Percentiles rank a stretch among this genome's conserved stretches.
phyloP scores from a whole-genome alignment of 2,797 vertebrate genomes.

The Xiphophorus birchmanni region DNA sequence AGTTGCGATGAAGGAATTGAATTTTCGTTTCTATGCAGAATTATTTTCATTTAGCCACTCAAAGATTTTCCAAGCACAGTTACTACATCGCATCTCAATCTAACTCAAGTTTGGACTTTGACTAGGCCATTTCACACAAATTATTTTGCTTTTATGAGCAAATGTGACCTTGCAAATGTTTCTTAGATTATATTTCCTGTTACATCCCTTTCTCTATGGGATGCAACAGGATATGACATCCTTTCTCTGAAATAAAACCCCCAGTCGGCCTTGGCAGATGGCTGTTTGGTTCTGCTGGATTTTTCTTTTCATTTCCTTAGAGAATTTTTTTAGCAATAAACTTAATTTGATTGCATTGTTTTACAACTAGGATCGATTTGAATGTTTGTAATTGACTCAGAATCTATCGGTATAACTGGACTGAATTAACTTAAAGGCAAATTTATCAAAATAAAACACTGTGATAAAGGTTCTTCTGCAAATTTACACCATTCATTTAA shows the following conservation, averaged over 20 bases:
- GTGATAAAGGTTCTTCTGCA: not conserved
- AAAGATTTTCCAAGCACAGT: not conserved
- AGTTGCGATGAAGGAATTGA: not conserved
- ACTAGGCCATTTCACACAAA: not conserved
- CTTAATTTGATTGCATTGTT: not conserved
- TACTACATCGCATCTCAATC: too few relatives aligned
- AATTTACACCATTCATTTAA: not conserved
- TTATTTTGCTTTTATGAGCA: not conserved
- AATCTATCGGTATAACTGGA: not conserved
- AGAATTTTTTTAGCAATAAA: not conserved
- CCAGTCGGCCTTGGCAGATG: too few relatives aligned
- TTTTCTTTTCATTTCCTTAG: not conserved
- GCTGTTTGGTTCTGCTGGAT: too few relatives aligned
- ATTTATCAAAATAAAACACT: not conserved
- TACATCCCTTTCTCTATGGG: not conserved
- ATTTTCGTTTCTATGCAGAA: not conserved
- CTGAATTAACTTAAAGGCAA: not conserved
- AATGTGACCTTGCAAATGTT: not conserved
- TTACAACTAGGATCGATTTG: not conserved
- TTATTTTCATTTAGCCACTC: not conserved
- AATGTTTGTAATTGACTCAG: not conserved
- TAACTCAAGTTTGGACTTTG: not conserved
- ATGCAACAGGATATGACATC: not conserved
- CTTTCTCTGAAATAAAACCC: not conserved
- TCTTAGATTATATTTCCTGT: not conserved